Percentiles rank a stretch among this genome's conserved stretches.
Evolutionary conservation across 2,888 invertebrate genomes (phyloP).

Genomic region (Leptarthrus brevirostris): DNA sequence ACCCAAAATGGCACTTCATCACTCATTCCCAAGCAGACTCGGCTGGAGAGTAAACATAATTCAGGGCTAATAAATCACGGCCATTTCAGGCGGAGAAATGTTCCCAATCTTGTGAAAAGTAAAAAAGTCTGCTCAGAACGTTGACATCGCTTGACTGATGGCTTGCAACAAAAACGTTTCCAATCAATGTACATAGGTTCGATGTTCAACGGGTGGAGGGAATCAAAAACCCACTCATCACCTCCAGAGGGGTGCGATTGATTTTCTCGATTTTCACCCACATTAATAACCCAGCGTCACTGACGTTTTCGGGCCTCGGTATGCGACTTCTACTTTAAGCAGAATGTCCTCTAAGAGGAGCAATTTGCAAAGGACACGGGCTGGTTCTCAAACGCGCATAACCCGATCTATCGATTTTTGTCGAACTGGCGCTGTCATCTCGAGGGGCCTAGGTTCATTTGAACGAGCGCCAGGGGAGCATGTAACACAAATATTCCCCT

Average conservation of each 20-base stretch:
- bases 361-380: background rate
- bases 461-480: slow-evolving; percentile 12
- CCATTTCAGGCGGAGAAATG: slow-evolving; percentile 15
- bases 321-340: background rate
- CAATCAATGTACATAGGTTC: slow-evolving; percentile 12
- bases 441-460: background rate
- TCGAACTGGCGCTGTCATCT: slow-evolving; percentile 38
- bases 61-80: slow-evolving; percentile 37
- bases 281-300: slow-evolving; percentile 19
- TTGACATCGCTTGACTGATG: slow-evolving; percentile 34
- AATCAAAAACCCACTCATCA: slow-evolving; percentile 41
- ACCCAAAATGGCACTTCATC: slow-evolving; percentile 22
- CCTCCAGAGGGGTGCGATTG: slow-evolving; percentile 8
- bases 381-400: slow-evolving; percentile 15
- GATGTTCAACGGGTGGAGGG: background rate
- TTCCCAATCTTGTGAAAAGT: slow-evolving; percentile 13
- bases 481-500: slow-evolving; percentile 10
- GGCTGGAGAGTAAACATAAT: slow-evolving; percentile 37
- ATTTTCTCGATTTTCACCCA: slow-evolving; percentile 11
- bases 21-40: slow-evolving; percentile 22
- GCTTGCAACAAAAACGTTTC: slow-evolving; percentile 16
- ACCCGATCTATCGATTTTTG: slow-evolving; percentile 42
- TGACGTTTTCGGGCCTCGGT: background rate
- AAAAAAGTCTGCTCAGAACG: slow-evolving; percentile 23
- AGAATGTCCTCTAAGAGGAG: background rate